phyloP scores from a whole-genome alignment of 2,888 invertebrate species.

The Lathronympha strigana region DNA sequence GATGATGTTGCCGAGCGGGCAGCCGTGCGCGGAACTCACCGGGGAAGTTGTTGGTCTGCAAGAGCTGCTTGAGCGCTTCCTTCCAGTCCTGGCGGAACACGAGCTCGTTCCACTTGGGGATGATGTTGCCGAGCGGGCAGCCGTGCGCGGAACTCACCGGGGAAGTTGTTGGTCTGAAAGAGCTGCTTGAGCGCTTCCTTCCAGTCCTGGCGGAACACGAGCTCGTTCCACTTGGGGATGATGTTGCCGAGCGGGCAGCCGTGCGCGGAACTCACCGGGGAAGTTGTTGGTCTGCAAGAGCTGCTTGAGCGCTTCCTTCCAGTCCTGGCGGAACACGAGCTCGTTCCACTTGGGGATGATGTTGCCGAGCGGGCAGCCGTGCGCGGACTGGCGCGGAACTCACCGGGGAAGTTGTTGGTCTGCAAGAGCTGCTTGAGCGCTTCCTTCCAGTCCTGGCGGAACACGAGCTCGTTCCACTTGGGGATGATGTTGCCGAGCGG shows the following conservation, averaged over 20 bases:
- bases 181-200: slow-evolving; percentile 95
- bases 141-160: slow-evolving; percentile 83
- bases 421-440: too few relatives aligned
- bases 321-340: too few relatives aligned
- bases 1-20: slow-evolving; percentile 98
- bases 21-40: slow-evolving; percentile 86
- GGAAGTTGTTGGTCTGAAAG: slow-evolving; percentile 99
- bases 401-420: too few relatives aligned
- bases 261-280: too few relatives aligned
- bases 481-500: too few relatives aligned
- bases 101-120: slow-evolving; percentile 99
- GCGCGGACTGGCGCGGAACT: too few relatives aligned
- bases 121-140: slow-evolving; percentile 98
- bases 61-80: slow-evolving; percentile 95
- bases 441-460: too few relatives aligned
- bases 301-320: too few relatives aligned
- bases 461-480: too few relatives aligned
- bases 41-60: slow-evolving; percentile 99
- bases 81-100: slow-evolving; percentile 97
- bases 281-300: too few relatives aligned
- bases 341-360: too few relatives aligned
- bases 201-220: slow-evolving; percentile 98
- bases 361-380: too few relatives aligned
- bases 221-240: slow-evolving; percentile 99
- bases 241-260: slow-evolving; percentile 98